A percentile compares a stretch with the other conserved stretches of the same genome.
Evolutionary conservation across 2,888 invertebrate species (phyloP).

Genomic region (Drosophila parthenogenetica): DNA sequence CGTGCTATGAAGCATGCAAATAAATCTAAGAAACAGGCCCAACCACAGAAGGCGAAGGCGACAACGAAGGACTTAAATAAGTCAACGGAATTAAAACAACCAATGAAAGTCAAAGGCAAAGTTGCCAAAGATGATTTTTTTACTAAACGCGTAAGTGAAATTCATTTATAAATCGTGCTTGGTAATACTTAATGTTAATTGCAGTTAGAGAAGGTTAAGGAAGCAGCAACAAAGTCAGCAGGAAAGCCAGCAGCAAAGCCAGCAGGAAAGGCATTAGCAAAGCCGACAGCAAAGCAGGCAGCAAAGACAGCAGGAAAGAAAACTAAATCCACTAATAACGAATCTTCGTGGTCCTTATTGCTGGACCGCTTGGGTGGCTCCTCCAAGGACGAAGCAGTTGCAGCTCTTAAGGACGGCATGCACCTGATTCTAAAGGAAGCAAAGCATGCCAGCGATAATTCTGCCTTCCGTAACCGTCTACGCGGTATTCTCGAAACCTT

Average conservation of each 20-base stretch:
- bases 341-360: slow-evolving; percentile 87
- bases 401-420: slow-evolving; percentile 90
- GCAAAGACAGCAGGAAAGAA: neutral
- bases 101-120: slow-evolving; percentile 88
- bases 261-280: neutral
- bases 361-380: slow-evolving; percentile 72
- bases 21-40: slow-evolving; percentile 17
- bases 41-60: slow-evolving; percentile 1
- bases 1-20: slow-evolving; percentile 25
- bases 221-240: neutral
- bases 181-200: neutral
- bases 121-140: slow-evolving; percentile 87
- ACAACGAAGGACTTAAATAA: slow-evolving; percentile 23
- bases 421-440: slow-evolving; percentile 91
- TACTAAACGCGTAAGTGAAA: slow-evolving; percentile 85
- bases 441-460: slow-evolving; percentile 86
- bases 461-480: slow-evolving; percentile 87
- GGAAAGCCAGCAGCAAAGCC: neutral
- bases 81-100: slow-evolving; percentile 86
- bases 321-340: slow-evolving; percentile 86
- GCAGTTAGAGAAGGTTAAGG: neutral
- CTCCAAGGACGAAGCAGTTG: slow-evolving; percentile 83
- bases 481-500: slow-evolving; percentile 89
- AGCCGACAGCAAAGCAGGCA: neutral
- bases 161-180: neutral